Conservation (phyloP, 2,888 invertebrate species). For the Embidobia sp. region DNA sequence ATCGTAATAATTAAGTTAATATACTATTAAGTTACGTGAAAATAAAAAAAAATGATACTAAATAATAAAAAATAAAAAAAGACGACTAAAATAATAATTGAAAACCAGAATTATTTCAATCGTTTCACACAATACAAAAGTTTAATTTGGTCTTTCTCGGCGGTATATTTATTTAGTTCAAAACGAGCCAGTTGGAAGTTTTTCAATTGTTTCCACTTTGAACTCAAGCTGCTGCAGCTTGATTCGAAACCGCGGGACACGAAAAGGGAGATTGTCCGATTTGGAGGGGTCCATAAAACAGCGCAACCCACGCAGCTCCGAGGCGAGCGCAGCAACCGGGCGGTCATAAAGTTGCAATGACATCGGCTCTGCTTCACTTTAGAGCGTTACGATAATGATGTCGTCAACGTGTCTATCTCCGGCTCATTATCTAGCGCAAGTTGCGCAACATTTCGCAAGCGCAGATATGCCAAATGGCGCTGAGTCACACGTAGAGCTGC, state of each 20-base stretch:
- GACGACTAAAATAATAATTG: too few species aligned
- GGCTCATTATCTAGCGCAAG: conserved; percentile 65
- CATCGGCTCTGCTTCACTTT: conserved; percentile 48
- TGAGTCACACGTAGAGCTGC: conserved; percentile 63
- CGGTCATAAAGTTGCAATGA: conserved; percentile 32
- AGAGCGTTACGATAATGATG: conserved; percentile 65
- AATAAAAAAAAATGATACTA: too few species aligned
- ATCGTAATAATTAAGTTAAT: too few species aligned
- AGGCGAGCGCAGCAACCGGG: conserved; percentile 21
- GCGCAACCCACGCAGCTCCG: conserved; percentile 22
- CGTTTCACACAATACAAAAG: too few species aligned
- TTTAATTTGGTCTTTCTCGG: too few species aligned
- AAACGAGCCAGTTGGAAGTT: neutral
- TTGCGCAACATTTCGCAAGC: conserved; percentile 65
- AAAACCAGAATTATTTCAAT: too few species aligned
- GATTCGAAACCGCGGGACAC: conserved; percentile 17
- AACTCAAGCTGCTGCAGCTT: too few species aligned
- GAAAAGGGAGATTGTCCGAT: conserved; percentile 31
- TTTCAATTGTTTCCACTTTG: too few species aligned
- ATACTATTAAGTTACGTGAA: too few species aligned
- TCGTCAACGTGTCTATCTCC: conserved; percentile 65
- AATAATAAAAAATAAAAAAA: too few species aligned
- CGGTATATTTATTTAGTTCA: too few species aligned
- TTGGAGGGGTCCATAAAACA: conserved; percentile 5
- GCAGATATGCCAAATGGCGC: conserved; percentile 58